Evolutionary conservation across 2,888 invertebrate species (phyloP).

Genomic region (Corbicula japonica): DNA sequence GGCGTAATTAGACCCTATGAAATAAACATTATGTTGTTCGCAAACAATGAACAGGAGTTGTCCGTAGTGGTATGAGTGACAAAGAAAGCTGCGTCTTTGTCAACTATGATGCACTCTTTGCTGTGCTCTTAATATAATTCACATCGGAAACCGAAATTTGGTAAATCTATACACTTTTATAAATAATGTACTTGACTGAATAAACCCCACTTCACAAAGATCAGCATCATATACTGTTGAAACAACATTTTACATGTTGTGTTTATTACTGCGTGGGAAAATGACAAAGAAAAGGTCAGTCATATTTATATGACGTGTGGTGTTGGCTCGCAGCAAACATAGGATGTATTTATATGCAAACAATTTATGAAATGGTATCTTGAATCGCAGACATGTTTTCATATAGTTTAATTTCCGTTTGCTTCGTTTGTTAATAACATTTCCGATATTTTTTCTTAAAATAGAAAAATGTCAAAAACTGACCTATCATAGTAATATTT

Average conservation of each 20-base stretch:
- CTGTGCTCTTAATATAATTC: background rate
- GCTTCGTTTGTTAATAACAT: background rate
- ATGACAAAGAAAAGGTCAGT: background rate
- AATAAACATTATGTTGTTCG: too few species aligned
- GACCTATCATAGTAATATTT: background rate
- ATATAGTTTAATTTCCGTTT: background rate
- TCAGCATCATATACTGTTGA: conserved; percentile 16
- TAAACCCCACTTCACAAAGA: background rate
- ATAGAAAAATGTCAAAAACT: background rate
- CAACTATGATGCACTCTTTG: background rate
- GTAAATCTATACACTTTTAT: background rate
- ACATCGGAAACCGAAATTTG: background rate
- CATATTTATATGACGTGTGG: background rate
- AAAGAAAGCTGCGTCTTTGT: too few species aligned
- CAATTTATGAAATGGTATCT: background rate
- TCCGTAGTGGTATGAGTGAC: too few species aligned
- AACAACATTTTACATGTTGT: background rate
- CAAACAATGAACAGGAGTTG: too few species aligned
- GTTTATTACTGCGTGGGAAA: conserved; percentile 16
- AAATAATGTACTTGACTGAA: background rate
- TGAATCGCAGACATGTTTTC: background rate
- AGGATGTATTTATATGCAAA: background rate
- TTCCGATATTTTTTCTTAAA: background rate
- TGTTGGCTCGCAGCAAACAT: too few species aligned
- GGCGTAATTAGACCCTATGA: too few species aligned